Percentiles rank a stretch among this genome's conserved stretches.
These are phyloP conservation scores for Prunella strophiata DNA, from an alignment of 2,797 vertebrate genomes.

Conservation along the genomic window DNA sequence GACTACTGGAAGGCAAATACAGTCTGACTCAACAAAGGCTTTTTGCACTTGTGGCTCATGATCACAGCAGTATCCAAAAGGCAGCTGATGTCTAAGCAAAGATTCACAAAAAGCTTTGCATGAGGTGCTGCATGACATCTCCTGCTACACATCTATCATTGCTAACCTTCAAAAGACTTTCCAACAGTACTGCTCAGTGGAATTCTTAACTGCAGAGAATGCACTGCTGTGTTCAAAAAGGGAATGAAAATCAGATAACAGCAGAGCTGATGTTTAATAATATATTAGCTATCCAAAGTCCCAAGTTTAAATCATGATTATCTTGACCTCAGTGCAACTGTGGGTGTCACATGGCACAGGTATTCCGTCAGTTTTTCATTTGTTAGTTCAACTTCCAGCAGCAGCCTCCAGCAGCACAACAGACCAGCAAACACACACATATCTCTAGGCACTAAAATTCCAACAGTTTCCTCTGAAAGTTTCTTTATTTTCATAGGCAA, in stretches of 20 bases:
- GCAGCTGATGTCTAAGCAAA: not conserved
- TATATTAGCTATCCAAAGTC: not conserved
- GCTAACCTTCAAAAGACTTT: not conserved
- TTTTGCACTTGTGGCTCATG: not conserved
- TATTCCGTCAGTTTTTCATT: not conserved
- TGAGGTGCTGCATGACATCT: not conserved
- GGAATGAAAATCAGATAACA: not conserved
- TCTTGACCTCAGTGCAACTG: not conserved
- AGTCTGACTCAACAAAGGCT: not conserved
- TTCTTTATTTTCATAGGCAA: not conserved
- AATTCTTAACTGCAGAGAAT: not conserved
- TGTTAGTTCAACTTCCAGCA: not conserved
- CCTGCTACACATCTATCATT: not conserved
- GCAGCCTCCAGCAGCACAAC: not conserved
- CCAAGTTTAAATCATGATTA: not conserved
- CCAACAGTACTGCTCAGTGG: not conserved
- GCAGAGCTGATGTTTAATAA: not conserved
- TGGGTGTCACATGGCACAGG: not conserved
- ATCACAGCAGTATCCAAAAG: not conserved
- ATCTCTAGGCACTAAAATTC: not conserved
- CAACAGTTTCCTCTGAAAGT: not conserved
- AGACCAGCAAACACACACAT: not conserved
- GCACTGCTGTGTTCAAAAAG: not conserved
- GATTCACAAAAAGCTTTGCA: not conserved
- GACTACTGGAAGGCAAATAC: not conserved